Conservation (phyloP, 2,113 vertebrate species). For the Sterrhoptilus dennistouni region DNA sequence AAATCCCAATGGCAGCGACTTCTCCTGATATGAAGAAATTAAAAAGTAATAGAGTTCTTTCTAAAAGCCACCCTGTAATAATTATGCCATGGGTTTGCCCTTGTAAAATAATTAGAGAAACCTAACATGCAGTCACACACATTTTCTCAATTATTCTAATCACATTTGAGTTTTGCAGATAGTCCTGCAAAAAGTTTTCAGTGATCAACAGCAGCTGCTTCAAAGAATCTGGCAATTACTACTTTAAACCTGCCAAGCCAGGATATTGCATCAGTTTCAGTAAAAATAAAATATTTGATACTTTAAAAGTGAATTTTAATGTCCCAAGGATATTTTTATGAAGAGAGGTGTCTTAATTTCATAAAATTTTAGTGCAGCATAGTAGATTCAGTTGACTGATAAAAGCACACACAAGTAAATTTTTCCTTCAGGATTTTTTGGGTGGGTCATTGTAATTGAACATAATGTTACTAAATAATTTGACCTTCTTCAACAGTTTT, state of each 20-base stretch:
- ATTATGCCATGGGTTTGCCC: neutral
- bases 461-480: neutral
- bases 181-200: neutral
- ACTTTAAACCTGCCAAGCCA: neutral
- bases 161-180: neutral
- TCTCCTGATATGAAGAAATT: fast-evolving
- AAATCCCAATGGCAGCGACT: neutral
- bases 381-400: neutral
- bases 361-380: neutral
- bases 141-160: neutral
- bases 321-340: neutral
- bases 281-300: neutral
- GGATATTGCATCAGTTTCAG: neutral
- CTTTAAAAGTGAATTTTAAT: neutral
- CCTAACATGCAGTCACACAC: neutral
- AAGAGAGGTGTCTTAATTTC: neutral
- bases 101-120: neutral
- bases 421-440: neutral
- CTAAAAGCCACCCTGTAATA: neutral
- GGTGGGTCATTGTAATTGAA: neutral
- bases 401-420: neutral
- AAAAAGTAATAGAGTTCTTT: neutral
- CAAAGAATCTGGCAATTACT: neutral
- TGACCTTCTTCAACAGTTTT: neutral
- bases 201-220: neutral